Evolutionary conservation across 2,888 invertebrate genomes (phyloP), one percentile per base, ranked within the genome.

Genomic region (Osedax fenrisi): DNA sequence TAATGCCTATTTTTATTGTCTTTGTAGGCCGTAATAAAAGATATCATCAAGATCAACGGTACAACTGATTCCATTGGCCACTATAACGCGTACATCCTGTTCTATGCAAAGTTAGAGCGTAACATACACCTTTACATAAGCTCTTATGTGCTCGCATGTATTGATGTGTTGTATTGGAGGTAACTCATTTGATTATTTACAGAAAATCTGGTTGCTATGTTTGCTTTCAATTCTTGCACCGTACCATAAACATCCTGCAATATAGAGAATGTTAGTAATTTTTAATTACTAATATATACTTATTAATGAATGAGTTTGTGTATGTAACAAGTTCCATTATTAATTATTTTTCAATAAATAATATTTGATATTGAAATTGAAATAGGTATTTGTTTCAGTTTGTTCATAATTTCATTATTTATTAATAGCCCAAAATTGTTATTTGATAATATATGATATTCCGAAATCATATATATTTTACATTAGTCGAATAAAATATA

Each of bases 171-270:
- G n/a, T n/a, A n/a, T n/a, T n/a, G n/a, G n/a, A n/a, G n/a, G n/a
- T n/a, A n/a, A n/a, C n/a, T n/a, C n/a, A n/a, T n/a, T n/a, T n/a
- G n/a, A n/a, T n/a, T n/a, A n/a, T 26, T 76, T 70, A 2, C 76
- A 78, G 76, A 23, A 25, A 26, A 23, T 23, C 73, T 21, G 24
- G 62, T 56, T 80, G 80, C 71, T 78, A 75, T 66, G 74, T 75
- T 23, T 80, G 80, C 69, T 77, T 74, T 5, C 56, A 80, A 2
- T 25, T 80, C 17, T 13, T 76, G 5, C 78, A 74, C 77, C 75
- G 79, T 27, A 79, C 79, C 3, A 69, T 74, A 24, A 80, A 80
- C 71, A 75, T 80, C 3, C 26, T 79, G 5, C 80, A 80, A 61
- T 78, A 77, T 68, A 76, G 77, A 72, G 59, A 67, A 27, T 74